Base-by-base conservation (phyloP, 1,140 invertebrate genomes). In the Contarinia nasturtii region DNA sequence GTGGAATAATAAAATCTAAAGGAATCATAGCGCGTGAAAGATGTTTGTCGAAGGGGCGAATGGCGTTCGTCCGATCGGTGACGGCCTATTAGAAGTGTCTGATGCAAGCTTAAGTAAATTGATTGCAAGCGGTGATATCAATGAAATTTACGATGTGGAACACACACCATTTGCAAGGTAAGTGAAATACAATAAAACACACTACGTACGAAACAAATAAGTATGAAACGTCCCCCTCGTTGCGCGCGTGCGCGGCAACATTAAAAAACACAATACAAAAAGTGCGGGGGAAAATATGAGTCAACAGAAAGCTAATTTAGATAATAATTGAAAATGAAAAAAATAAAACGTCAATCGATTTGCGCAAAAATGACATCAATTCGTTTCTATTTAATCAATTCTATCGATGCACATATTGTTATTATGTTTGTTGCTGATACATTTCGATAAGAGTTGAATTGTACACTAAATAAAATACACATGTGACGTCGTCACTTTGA, bases 81-180 rank as follows among this genome's bases (percentile, higher is more conserved):
- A 77, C 64, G 76, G 76, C 53, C 68, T 78, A 49, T 62, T 78
- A 60, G 72, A 74, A 62, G 64, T 78, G 47, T 67, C 68, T 45
- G 68, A 73, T 57, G 73, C 73, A 55, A 64, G 68, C 54, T 62
- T 77, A 51, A 65, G 67, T 47, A 67, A 61, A 56, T 65, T 77
- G 53, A 68, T 78, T 54, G 73, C 73, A 49, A 67, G 68, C 55
- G 70, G 74, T 56, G 72, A 74, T 50, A 77, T 78, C 61, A 70
- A 71, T 52, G 70, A 74, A 55, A 69, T 76, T 49, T 78, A 78
- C 62, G 69, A 75, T 59, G 74, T 78, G 54, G 76, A 78, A 57
- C 75, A 76, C 58, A 76, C 74, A 60, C 76, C 76, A 53, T 77
- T 77, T 69, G 75, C 75, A 68, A 77, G 76, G 76, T 78, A 62